Conservation (phyloP, 2,113 vertebrate genomes). For the Serilophus lunatus region DNA sequence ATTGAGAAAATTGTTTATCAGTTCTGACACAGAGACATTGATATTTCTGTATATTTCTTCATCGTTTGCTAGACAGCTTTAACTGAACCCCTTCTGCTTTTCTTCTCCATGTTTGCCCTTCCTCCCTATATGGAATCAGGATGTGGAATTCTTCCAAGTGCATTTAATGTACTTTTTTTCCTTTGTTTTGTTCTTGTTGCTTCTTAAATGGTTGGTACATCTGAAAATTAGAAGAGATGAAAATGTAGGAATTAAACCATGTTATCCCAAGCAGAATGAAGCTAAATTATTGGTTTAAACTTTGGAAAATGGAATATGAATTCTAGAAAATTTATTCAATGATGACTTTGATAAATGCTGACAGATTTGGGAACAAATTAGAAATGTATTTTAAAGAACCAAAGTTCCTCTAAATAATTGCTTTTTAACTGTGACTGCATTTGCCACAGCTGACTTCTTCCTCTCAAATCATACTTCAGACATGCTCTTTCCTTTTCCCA, state of each 20-base stretch:
- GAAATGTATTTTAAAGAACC: neutral
- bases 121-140: neutral
- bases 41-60: constrained; percentile 34
- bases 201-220: neutral
- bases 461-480: neutral
- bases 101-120: neutral
- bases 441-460: neutral
- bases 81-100: neutral
- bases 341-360: neutral
- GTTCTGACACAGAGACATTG: constrained; percentile 8
- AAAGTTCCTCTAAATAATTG: neutral
- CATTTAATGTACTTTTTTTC: neutral
- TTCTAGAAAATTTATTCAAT: neutral
- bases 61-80: neutral
- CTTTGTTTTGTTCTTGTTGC: neutral
- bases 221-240: neutral
- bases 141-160: neutral
- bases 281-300: neutral
- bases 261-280: neutral
- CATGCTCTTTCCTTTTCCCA: neutral
- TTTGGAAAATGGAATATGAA: neutral
- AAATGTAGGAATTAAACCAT: neutral
- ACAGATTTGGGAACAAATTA: neutral
- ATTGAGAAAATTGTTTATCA: constrained; percentile 42
- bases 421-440: neutral